Conservation (phyloP, 2,113 vertebrate species). For the Neolamprologus sp. region DNA sequence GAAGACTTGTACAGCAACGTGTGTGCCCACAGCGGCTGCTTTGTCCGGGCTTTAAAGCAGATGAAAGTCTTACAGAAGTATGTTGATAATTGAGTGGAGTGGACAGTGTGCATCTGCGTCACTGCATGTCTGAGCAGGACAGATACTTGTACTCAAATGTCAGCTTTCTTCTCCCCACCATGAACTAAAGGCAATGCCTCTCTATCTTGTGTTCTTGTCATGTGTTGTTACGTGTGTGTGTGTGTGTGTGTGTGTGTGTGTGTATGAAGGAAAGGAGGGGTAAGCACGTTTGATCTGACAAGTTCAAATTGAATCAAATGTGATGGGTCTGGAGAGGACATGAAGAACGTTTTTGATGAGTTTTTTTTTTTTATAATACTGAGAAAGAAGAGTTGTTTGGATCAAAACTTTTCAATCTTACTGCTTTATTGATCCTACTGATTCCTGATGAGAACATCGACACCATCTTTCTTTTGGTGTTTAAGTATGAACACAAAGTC, state of each 20-base stretch:
- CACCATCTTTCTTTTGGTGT: background rate
- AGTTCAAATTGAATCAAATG: slow-evolving; percentile 61
- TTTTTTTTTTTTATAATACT: background rate
- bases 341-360: background rate
- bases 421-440: background rate
- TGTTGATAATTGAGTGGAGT: slow-evolving; percentile 45
- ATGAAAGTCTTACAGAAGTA: slow-evolving; percentile 42
- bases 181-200: slow-evolving; percentile 36
- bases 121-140: slow-evolving; percentile 19
- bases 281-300: slow-evolving; percentile 64
- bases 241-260: background rate
- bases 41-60: slow-evolving; percentile 27
- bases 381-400: background rate
- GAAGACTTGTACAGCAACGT: background rate
- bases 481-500: background rate
- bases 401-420: background rate
- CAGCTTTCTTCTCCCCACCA: slow-evolving; percentile 47
- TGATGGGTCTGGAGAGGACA: slow-evolving; percentile 44
- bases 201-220: slow-evolving; percentile 25
- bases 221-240: slow-evolving; percentile 21
- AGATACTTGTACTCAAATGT: slow-evolving; percentile 41
- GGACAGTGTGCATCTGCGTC: background rate
- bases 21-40: background rate
- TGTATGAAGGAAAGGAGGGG: background rate
- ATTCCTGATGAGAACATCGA: background rate